Base-by-base conservation (phyloP, 2,888 invertebrate genomes). In the Limnephilus lunatus region DNA sequence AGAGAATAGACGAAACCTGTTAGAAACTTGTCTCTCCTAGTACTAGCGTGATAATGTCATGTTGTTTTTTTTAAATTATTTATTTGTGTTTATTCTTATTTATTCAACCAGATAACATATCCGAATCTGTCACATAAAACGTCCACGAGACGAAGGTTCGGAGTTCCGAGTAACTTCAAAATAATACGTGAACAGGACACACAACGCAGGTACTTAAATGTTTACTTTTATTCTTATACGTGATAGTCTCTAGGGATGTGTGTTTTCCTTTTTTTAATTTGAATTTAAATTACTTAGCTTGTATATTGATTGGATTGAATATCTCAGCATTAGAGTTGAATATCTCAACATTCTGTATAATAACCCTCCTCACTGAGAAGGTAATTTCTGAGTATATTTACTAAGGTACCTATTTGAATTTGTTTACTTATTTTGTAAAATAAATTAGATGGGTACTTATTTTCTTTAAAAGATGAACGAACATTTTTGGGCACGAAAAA, bases 71-170 rank as follows among this genome's bases (percentile, higher is more conserved):
- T 44, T 11, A 39, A 0, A 9, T 39, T 39, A 9, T 39, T 39
- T 53, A 19, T 68, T 25, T n/a, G 7, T 68, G 68, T 68, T 25
- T 68, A 68, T 68, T 68, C 68, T 68, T 68, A 68, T 89, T 88
- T 80, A 68, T 88, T 88, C 4, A 35, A 39, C 19, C 35, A 81
- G 88, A 80, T 32, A 89, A 89, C 88, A 80, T 89, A 35, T 89
- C 88, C 80, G 35, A 80, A 89, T 39, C 25, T 68, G 88, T 80
- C 88, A 89, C 80, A 89, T 89, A 89, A 89, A 80, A 39, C 35
- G 80, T 89, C 81, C 39, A 15, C 32, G 68, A 68, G 68, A 68
- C 25, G 68, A 68, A 68, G 68, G 25, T 68, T 68, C 2, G 25
- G 68, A 68, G 68, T n/a, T 68, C 68, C 25, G 68, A 68, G 68